Evolutionary conservation across 2,113 vertebrate species (phyloP), one percentile per base, ranked within the genome.

Genomic region (Sphaerodactylus townsendi): DNA sequence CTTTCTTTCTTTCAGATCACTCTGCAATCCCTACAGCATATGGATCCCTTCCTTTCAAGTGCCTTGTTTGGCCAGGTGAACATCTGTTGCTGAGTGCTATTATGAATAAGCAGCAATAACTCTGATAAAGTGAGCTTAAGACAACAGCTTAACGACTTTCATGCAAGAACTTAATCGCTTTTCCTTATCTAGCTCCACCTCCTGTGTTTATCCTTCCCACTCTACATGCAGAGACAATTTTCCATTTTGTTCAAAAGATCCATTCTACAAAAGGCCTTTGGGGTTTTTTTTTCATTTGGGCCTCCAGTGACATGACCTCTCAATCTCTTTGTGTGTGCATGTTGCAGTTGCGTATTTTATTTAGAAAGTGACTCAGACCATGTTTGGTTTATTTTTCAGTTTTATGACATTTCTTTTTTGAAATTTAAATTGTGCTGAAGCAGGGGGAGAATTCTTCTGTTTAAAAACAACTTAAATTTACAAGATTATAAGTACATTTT

Each of bases 61-160:
- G 93, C 89, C 85, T 86, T 87, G 82, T 86, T 88, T 80, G 88
- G 85, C 94, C 96, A 96, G 96, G 96, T 95, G 95, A 95, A 93
- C 95, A 96, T 95, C 95, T 96, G 95, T 93, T 91, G 89, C 94
- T 88, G 88, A 88, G 87, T 56, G 82, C 87, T 93, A 88, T 91
- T 94, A 88, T 90, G 93, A 94, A 94, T 94, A 90, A 94, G 91
- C 73, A 76, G 92, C 95, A 90, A 81, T 95, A 94, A 94, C 94
- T 95, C 94, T 93, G 91, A 85, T 69, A 90, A 91, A 89, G 84
- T 80, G 92, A 93, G 93, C 90, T 96, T 93, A 92, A 92, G 93
- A 89, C 87, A 93, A 93, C 88, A 93, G 94, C 93, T 95, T 94
- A 94, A 91, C 91, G 91, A 88, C 93, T 94, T 90, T 82, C 79